These are phyloP conservation scores for Leptopilina syphax DNA, from an alignment of 2,888 invertebrate species.

Conservation along the genomic window DNA sequence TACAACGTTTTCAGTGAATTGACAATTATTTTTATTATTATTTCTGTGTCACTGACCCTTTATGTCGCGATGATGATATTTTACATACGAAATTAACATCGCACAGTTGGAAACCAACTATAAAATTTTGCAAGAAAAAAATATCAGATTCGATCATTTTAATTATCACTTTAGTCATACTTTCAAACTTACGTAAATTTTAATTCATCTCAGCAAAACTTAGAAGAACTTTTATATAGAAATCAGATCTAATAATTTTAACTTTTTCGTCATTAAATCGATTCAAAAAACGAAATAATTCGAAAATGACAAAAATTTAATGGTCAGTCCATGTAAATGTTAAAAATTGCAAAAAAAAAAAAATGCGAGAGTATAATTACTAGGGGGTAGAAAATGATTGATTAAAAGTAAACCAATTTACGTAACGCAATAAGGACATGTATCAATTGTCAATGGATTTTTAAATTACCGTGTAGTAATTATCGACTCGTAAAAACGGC, in stretches of 20 bases:
- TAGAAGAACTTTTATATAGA: neutral
- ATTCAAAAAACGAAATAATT: too few relatives aligned
- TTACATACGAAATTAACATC: neutral
- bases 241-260: constrained; percentile 22
- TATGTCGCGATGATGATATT: neutral
- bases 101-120: neutral
- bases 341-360: neutral
- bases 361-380: too few relatives aligned
- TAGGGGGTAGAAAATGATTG: neutral
- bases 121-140: neutral
- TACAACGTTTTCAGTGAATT: constrained; percentile 12
- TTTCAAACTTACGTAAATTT: constrained; percentile 23
- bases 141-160: constrained; percentile 22
- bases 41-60: constrained; percentile 25
- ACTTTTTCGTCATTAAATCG: neutral
- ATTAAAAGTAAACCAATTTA: neutral
- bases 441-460: neutral
- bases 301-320: too few relatives aligned
- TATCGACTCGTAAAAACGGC: neutral
- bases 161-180: neutral
- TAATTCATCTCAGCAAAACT: neutral
- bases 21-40: neutral
- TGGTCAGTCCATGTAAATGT: too few relatives aligned
- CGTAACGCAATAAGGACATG: neutral
- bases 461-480: neutral